These are phyloP conservation scores for Tetragonula carbonaria DNA, from an alignment of 2,888 invertebrate genomes.

Conservation along the genomic window DNA sequence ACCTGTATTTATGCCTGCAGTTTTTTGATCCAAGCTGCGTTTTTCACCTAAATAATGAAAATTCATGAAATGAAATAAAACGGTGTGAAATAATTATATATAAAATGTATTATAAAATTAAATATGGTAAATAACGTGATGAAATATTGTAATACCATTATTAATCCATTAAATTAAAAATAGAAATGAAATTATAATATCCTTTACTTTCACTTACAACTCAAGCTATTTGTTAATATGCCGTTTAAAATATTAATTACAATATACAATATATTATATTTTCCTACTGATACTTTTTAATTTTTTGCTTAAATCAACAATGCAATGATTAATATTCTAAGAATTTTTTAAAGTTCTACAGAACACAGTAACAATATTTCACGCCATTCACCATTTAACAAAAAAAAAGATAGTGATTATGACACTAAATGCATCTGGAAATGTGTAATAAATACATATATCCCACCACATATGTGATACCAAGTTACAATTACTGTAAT, in stretches of 20 bases:
- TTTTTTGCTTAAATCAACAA: conserved; percentile 20
- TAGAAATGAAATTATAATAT: neutral
- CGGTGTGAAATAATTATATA: conserved; percentile 36
- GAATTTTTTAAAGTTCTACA: neutral
- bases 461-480: neutral
- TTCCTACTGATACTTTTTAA: neutral
- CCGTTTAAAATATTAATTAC: conserved; percentile 1
- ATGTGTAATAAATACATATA: conserved; percentile 49
- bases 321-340: conserved; percentile 1
- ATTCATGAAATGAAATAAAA: conserved; percentile 45
- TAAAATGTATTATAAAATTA: conserved; percentile 46
- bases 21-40: conserved; percentile 77
- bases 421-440: conserved; percentile 57
- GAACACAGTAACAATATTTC: conserved; percentile 61
- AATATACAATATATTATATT: neutral
- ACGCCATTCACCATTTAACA: conserved; percentile 59
- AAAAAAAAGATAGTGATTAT: conserved; percentile 47
- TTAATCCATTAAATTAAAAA: conserved; percentile 20
- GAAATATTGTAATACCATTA: conserved; percentile 59
- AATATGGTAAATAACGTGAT: conserved; percentile 62
- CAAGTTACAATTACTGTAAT: conserved; percentile 17
- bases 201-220: neutral
- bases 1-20: conserved; percentile 78
- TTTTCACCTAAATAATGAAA: conserved; percentile 80
- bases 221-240: neutral